phyloP scores from a whole-genome alignment of 2,888 invertebrate species.

The Elysia crispata region DNA sequence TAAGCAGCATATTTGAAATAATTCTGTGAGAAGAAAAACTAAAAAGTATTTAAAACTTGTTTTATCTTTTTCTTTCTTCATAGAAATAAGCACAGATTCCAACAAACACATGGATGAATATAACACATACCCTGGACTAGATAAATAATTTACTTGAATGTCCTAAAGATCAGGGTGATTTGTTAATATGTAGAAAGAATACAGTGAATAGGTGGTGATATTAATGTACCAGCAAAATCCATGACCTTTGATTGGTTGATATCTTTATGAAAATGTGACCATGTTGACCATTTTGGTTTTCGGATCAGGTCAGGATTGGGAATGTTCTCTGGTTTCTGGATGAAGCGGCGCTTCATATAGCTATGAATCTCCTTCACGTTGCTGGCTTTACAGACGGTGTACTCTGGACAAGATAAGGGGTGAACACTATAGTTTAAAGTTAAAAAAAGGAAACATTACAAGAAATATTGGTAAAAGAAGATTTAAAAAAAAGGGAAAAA shows the following conservation, averaged over 20 bases:
- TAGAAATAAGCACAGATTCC: no score
- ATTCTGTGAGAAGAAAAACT: no score
- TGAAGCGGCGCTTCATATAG: conserved; percentile 81
- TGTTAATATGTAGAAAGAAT: no score
- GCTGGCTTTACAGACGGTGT: conserved; percentile 60
- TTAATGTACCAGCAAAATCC: conserved; percentile 55
- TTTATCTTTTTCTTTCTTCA: no score
- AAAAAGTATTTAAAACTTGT: no score
- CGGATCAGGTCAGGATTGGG: conserved; percentile 85
- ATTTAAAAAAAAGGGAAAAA: background rate
- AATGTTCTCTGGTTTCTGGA: conserved; percentile 80
- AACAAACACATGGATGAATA: no score
- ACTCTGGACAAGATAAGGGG: conserved; percentile 56
- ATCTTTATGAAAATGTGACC: conserved; percentile 86
- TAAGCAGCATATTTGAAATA: no score
- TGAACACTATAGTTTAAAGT: conserved; percentile 47
- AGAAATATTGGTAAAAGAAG: background rate
- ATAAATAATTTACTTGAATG: no score
- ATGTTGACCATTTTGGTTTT: conserved; percentile 92
- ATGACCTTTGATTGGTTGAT: conserved; percentile 81
- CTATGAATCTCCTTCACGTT: conserved; percentile 59
- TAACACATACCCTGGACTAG: no score
- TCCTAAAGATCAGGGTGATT: no score
- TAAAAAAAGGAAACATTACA: conserved; percentile 56
- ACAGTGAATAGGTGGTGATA: no score